Evolutionary conservation across 2,797 vertebrate species (phyloP), one percentile per base, ranked within the genome.

Genomic region (Trematomus bernacchii): DNA sequence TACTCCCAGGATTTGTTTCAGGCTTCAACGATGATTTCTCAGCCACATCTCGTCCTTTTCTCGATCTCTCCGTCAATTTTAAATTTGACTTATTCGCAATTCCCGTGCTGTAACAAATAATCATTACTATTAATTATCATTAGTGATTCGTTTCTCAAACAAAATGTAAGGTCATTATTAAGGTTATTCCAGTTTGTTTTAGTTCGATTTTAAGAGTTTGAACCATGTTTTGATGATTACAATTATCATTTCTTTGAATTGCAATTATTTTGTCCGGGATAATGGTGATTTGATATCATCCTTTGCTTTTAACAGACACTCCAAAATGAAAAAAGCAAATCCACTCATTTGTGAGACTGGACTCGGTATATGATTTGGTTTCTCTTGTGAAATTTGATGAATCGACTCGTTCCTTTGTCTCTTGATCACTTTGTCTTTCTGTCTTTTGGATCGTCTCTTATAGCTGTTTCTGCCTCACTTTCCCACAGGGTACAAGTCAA

Each of bases 401-500:
- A 80, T 65, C 14, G 0, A 53, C 27, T 51, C 6, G 0, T 40
- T 44, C 14, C 10, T 69, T 48, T 53, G 37, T 82, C 64, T 66
- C 40, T 71, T 48, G 42, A 53, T 59, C 51, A 64, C 51, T 55
- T 64, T 55, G 42, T 62, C 63, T 64, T 21, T 50, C 42, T 48
- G 40, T 53, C 55, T 67, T 54, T 76, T 40, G 3, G 1, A 53
- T 15, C 6, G 10, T 13, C 42, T 58, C 48, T 50, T 55, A 64
- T 57, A 7, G 23, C 14, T 30, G 30, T 60, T 12, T 44, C 27
- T 54, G 48, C n/a, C 76, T 71, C 71, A 40, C 61, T 61, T 37
- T 44, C 57, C 70, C 37, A 47, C 47, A 30, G 79, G 62, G 65
- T 63, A 67, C 54, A 66, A 86, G 77, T 85, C 81, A 83, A 83